phyloP scores from a whole-genome alignment of 2,797 vertebrate genomes.

The Glossophaga mutica region DNA sequence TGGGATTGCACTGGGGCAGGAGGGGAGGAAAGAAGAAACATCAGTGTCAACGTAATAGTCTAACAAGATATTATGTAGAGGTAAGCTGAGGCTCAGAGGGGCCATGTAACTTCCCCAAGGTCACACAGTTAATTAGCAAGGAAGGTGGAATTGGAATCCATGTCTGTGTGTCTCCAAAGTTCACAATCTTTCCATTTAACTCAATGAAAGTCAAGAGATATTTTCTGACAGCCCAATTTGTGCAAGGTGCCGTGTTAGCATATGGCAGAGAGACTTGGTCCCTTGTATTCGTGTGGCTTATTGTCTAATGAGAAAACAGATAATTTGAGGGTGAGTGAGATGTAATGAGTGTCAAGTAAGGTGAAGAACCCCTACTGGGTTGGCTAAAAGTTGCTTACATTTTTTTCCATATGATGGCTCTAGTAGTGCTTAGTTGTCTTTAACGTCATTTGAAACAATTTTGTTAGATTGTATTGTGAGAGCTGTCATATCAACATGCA shows the following conservation, averaged over 20 bases:
- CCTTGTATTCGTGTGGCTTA: too few species aligned
- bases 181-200: not conserved
- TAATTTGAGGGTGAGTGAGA: not conserved
- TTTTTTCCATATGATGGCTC: too few species aligned
- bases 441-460: too few species aligned
- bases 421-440: too few species aligned
- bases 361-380: too few species aligned
- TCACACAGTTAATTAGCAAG: not conserved
- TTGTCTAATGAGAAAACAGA: not conserved
- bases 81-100: not conserved
- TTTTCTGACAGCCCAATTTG: not conserved
- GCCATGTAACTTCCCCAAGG: not conserved
- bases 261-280: not conserved
- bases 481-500: not conserved
- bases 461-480: too few species aligned
- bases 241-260: not conserved
- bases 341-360: not conserved
- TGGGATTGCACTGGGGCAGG: not conserved
- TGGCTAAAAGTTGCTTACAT: too few species aligned
- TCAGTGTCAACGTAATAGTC: not conserved
- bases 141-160: not conserved
- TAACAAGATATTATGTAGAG: not conserved
- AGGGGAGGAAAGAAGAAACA: not conserved
- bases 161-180: not conserved
- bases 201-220: not conserved